These are phyloP conservation scores for Drosophila infuscata DNA, from an alignment of 2,888 invertebrate species.

Conservation along the genomic window DNA sequence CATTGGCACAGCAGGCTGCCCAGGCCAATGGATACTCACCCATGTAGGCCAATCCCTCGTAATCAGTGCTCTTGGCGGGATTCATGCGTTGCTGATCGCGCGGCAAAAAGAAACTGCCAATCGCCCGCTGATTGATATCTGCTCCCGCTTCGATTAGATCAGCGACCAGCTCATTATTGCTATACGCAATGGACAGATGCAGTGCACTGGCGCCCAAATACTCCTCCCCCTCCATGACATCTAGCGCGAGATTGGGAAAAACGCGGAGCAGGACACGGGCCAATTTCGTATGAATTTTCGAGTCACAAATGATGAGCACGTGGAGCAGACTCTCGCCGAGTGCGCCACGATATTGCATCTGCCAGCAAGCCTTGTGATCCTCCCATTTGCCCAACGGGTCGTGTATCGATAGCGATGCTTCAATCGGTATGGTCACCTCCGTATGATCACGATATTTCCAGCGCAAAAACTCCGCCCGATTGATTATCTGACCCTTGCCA, in stretches of 20 bases:
- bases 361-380: slow-evolving; percentile 98
- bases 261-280: slow-evolving; percentile 95
- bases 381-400: slow-evolving; percentile 95
- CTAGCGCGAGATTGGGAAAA: slow-evolving; percentile 95
- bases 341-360: slow-evolving; percentile 97
- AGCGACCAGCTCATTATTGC: slow-evolving; percentile 97
- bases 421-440: slow-evolving; percentile 93
- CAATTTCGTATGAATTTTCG: slow-evolving; percentile 89
- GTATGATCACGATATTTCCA: slow-evolving; percentile 96
- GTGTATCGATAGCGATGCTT: slow-evolving; percentile 93
- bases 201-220: slow-evolving; percentile 97
- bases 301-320: slow-evolving; percentile 97
- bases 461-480: slow-evolving; percentile 93
- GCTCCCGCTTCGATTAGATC: slow-evolving; percentile 97
- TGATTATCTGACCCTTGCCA: slow-evolving; percentile 93
- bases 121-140: slow-evolving; percentile 95
- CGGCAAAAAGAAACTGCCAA: slow-evolving; percentile 98
- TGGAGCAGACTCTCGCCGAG: slow-evolving; percentile 98
- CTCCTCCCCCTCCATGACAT: slow-evolving; percentile 98
- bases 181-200: slow-evolving; percentile 98
- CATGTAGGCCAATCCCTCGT: slow-evolving; percentile 98
- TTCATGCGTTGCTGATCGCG: slow-evolving; percentile 94
- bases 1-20: slow-evolving; percentile 98
- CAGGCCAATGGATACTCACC: slow-evolving; percentile 99
- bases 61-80: slow-evolving; percentile 94